Evolutionary conservation across 2,797 vertebrate species (phyloP).

Genomic region (Crypturellus tataupa): DNA sequence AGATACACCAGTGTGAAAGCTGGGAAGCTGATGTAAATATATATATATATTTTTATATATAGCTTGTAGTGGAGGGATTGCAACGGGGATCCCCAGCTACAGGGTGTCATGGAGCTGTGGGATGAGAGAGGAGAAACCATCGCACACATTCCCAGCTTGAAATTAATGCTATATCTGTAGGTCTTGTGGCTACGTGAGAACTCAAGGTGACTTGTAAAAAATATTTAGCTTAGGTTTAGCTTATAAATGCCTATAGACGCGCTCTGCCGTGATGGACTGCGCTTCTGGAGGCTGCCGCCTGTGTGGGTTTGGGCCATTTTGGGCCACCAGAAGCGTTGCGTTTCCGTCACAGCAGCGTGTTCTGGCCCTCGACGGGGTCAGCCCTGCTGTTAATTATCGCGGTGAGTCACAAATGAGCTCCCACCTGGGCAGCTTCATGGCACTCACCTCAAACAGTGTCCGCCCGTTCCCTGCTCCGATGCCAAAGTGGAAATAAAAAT

Average conservation of each 20-base stretch:
- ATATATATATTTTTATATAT: constrained; percentile 50
- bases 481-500: constrained; percentile 56
- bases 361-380: constrained; percentile 56
- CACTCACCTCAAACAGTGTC: constrained; percentile 46
- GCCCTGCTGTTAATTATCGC: constrained; percentile 37
- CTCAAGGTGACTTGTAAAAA: not conserved
- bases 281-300: constrained; percentile 24
- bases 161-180: not conserved
- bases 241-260: too few species aligned
- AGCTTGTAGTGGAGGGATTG: constrained; percentile 51
- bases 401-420: constrained; percentile 67
- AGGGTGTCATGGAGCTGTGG: constrained; percentile 40
- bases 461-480: constrained; percentile 46
- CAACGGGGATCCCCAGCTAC: constrained; percentile 41
- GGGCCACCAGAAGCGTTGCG: fast-evolving
- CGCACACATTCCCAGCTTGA: not conserved
- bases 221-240: not conserved
- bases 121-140: constrained; percentile 7
- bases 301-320: not conserved
- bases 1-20: constrained; percentile 24
- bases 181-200: not conserved
- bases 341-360: constrained; percentile 55
- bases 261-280: not conserved
- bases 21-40: constrained; percentile 55
- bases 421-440: constrained; percentile 9